Percentiles rank a stretch among this genome's conserved stretches.
Evolutionary conservation across 37 sponge, comb jelly and placozoan species (phyloP).

Genomic region (Beroe ovata): DNA sequence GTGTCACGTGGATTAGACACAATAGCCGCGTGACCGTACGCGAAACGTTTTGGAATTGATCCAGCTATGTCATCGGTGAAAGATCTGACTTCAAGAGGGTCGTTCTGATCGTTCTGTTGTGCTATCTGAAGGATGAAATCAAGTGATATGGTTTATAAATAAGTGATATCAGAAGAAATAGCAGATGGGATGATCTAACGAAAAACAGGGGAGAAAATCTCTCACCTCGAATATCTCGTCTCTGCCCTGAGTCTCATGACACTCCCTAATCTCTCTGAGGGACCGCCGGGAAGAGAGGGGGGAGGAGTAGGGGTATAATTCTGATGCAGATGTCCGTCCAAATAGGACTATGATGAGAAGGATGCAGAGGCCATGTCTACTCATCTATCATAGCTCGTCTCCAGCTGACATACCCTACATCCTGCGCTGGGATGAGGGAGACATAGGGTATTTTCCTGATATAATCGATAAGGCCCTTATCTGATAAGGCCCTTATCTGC

Average conservation of each 20-base stretch:
- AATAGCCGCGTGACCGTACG: constrained; percentile 76
- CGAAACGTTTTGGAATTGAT: constrained; percentile 33
- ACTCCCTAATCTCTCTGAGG: neutral
- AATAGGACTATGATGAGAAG: neutral
- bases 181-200: too few relatives aligned
- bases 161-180: too few relatives aligned
- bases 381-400: neutral
- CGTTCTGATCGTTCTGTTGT: neutral
- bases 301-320: constrained; percentile 19
- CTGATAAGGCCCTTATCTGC: too few relatives aligned
- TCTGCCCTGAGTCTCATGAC: neutral
- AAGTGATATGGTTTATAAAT: too few relatives aligned
- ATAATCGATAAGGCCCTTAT: too few relatives aligned
- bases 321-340: neutral
- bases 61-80: constrained; percentile 12
- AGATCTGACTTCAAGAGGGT: neutral
- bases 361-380: neutral
- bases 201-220: too few relatives aligned
- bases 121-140: too few relatives aligned
- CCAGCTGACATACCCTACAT: neutral
- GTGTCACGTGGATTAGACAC: constrained; percentile 77
- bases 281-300: neutral
- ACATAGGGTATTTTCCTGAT: too few relatives aligned
- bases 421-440: neutral
- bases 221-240: constrained; percentile 22